Conservation (phyloP, 2,888 invertebrate genomes). For the Meiosimyza decipiens region DNA sequence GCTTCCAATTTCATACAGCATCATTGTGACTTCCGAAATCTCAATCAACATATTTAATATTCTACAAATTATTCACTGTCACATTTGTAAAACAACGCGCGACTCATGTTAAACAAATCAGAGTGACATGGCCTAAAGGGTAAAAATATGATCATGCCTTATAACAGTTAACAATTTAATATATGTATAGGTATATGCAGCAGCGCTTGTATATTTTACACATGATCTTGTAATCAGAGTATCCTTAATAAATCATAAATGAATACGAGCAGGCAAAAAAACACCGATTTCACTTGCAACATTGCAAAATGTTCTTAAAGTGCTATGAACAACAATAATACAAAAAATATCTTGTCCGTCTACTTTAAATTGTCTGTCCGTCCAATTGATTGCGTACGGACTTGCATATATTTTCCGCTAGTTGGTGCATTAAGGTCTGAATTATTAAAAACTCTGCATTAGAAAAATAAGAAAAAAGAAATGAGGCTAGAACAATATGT, state of each 20-base stretch:
- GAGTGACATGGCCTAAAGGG: background rate
- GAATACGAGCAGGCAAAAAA: background rate
- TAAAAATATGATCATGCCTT: background rate
- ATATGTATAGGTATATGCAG: background rate
- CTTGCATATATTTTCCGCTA: slow-evolving; percentile 56
- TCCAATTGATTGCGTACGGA: too few relatives aligned
- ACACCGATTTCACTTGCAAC: slow-evolving; percentile 16
- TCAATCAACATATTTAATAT: slow-evolving; percentile 25
- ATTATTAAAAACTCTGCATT: too few relatives aligned
- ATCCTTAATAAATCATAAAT: slow-evolving; percentile 66
- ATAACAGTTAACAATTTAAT: slow-evolving; percentile 24
- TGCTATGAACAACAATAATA: slow-evolving; percentile 15
- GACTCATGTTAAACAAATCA: slow-evolving; percentile 48
- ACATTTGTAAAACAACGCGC: slow-evolving; percentile 44
- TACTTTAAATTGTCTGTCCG: slow-evolving; percentile 49
- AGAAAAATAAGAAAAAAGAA: too few relatives aligned
- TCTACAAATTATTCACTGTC: slow-evolving; percentile 50
- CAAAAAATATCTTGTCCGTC: slow-evolving; percentile 21
- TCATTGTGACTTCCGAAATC: too few relatives aligned
- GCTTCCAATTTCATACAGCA: too few relatives aligned
- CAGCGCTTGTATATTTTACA: background rate
- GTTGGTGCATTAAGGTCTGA: slow-evolving; percentile 16
- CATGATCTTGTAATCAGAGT: slow-evolving; percentile 63
- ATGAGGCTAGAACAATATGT: too few relatives aligned
- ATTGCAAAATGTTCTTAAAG: slow-evolving; percentile 25